Base-by-base conservation (phyloP, 2,113 vertebrate genomes). In the Smithornis capensis region DNA sequence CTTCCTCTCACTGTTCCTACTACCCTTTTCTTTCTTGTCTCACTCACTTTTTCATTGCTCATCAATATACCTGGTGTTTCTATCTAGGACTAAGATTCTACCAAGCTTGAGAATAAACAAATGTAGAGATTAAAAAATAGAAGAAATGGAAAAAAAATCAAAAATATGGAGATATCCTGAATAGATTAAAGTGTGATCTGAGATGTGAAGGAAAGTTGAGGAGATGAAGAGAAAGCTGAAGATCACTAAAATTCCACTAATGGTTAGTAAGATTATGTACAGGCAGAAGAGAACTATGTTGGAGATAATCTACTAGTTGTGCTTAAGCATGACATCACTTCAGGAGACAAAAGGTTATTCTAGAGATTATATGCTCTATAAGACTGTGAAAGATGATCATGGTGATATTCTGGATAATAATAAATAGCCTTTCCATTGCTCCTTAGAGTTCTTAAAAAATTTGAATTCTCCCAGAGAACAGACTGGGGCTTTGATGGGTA, bases 1-100 rank as follows among this genome's bases (percentile, higher is more conserved):
- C 83, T 93, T 92, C 31, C 29, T 82, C 52, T 93, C 44, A 21
- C 69, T 56, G 40, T 65, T 91, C 59, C 12, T 90, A 64, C 76
- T 81, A 71, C 18, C 2, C 6, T 83, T 86, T 83, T 42, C 19
- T 67, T 90, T 83, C 42, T 71, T 77, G 19, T 63, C 38, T 92
- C 29, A 31, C 38, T 80, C 13, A 29, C 35, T 73, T 64, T 76
- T 87, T 75, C 40, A 38, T 38, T 71, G 50, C 14, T 60, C 12
- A 73, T 52, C 75, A 67, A 31, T 53, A 73, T 21, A 59, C 3
- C 19, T 35, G 21, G 12, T 14, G 5, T 69, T 80, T 81, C 25
- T 50, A 86, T 29, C 7, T 16, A 79, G 42, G 53, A 67, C 11
- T 37, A 76, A 45, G 35, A 38, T 16, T 68, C 8, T 60, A 25